Evolutionary conservation across 2,888 invertebrate genomes (phyloP), one percentile per base, ranked within the genome.

Genomic region (Caenorhabditis auriculariae): DNA sequence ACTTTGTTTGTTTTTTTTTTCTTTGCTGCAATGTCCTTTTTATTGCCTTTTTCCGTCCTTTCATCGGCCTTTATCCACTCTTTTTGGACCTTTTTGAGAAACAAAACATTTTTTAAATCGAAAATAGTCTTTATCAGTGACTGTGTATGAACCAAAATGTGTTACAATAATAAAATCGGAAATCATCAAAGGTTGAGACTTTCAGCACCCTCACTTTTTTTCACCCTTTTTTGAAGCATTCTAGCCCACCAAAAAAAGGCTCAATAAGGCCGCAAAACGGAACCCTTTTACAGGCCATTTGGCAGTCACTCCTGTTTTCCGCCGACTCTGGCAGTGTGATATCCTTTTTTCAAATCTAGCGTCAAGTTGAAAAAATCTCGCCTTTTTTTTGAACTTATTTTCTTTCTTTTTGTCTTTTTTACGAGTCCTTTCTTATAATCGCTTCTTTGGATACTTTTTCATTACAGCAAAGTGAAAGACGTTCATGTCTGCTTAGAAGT

Each of bases 401-500:
- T 15, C 17, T 21, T 27, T 21, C n/a, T 59, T 88, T 91, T n/a
- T 91, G 44, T 35, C 24, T 61, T n/a, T 21, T 17, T 29, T 4
- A 26, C 29, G 2, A 12, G 29, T 1, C 43, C 35, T 60, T 69
- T 41, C 19, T 41, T 17, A 12, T 7, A 12, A 7, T 41, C 19
- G 7, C 41, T 12, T 12, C 9, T 12, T 19, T 15, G 9, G 1
- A 1, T 17, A 21, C 1, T 12, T 26, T 26, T 44, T 26, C 19
- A 32, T 54, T 69, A 48, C 76, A 85, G 85, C 61, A 76, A 82
- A 61, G 83, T 86, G 35, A 84, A 93, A 82, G 98, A 98, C 82
- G 91, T 98, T 69, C 93, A 94, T 77, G 90, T 92, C 50, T 88
- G 91, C 46, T 84, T 98, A 68, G 96, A 98, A 81, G 86, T 98